phyloP scores from a whole-genome alignment of 2,797 vertebrate genomes.

The Nasua narica region DNA sequence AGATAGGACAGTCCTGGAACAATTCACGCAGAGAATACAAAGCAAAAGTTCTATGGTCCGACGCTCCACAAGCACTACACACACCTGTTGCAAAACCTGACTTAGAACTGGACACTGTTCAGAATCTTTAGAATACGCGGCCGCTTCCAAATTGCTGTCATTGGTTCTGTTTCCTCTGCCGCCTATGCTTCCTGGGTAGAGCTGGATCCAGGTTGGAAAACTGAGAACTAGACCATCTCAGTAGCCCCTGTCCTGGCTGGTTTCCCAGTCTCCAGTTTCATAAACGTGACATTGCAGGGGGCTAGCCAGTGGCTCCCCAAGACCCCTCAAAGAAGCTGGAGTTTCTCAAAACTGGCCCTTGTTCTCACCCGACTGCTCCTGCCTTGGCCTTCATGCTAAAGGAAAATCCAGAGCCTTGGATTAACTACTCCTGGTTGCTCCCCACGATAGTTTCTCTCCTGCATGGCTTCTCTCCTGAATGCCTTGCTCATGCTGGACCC shows the following conservation, averaged over 20 bases:
- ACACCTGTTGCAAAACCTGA: background rate
- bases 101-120: background rate
- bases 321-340: background rate
- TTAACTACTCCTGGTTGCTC: background rate
- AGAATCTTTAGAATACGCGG: background rate
- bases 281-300: background rate
- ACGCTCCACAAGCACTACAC: background rate
- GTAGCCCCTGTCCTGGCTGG: background rate
- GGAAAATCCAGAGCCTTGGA: background rate
- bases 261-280: background rate
- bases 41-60: background rate
- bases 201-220: background rate
- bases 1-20: background rate
- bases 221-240: background rate
- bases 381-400: background rate
- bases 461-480: background rate
- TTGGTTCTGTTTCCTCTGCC: background rate
- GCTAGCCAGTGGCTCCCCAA: background rate
- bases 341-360: background rate
- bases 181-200: background rate
- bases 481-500: background rate
- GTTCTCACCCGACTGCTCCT: background rate
- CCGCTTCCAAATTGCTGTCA: background rate
- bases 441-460: no score
- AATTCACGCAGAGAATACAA: background rate